Evolutionary conservation across 2,888 invertebrate genomes (phyloP).

Genomic region (Ceramica pisi): DNA sequence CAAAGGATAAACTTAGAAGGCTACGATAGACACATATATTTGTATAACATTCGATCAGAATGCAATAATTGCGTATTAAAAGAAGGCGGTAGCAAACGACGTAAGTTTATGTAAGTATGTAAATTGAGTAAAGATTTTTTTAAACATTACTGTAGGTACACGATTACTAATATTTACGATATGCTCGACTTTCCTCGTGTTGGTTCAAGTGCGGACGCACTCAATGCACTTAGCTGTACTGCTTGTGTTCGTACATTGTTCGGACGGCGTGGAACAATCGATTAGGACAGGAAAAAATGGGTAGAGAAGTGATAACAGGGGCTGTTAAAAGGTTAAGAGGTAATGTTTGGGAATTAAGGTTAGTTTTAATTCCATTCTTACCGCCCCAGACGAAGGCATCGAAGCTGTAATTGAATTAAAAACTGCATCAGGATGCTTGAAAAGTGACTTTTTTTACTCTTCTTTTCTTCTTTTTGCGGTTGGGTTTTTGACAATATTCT

Average conservation of each 20-base stretch:
- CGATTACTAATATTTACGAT: neutral
- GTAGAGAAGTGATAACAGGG: slow-evolving; percentile 7
- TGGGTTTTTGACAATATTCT: too few relatives aligned
- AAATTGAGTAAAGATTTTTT: neutral
- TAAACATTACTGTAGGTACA: neutral
- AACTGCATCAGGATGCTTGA: too few relatives aligned
- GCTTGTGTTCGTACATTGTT: slow-evolving; percentile 14
- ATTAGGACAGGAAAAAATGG: slow-evolving; percentile 12
- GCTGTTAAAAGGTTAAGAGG: neutral
- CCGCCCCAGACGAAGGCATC: too few relatives aligned
- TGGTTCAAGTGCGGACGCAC: slow-evolving; percentile 34
- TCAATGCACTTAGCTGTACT: slow-evolving; percentile 9
- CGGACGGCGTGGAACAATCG: slow-evolving; percentile 26
- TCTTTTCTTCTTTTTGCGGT: too few relatives aligned
- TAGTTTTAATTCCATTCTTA: too few relatives aligned
- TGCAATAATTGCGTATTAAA: neutral
- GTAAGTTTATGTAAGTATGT: neutral
- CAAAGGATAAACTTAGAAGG: neutral
- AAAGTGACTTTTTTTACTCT: too few relatives aligned
- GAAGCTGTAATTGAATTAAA: too few relatives aligned
- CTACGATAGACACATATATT: neutral
- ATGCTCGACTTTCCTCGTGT: slow-evolving; percentile 8
- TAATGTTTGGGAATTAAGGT: neutral
- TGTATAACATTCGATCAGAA: neutral
- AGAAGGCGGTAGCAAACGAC: neutral